Conservation (phyloP, 2,113 vertebrate species). For the Scomber colias region DNA sequence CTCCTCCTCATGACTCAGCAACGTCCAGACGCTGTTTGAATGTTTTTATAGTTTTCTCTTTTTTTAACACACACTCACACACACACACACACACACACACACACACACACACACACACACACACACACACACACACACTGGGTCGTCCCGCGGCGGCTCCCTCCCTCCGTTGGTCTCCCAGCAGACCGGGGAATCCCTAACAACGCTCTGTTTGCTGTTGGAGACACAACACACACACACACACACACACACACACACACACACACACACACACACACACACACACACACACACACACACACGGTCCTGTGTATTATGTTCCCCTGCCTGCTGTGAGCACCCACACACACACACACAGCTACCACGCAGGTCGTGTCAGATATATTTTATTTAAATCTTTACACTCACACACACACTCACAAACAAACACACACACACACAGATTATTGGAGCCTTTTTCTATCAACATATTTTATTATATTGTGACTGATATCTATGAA, state of each 20-base stretch:
- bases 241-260: not conserved
- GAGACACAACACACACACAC: conserved; percentile 15
- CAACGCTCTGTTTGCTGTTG: conserved; percentile 39
- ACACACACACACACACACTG: not conserved
- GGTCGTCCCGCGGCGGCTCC: not conserved
- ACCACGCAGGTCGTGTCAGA: too few relatives aligned
- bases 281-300: not conserved
- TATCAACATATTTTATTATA: too few relatives aligned
- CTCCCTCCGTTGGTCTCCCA: not conserved
- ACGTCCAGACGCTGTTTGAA: too few relatives aligned
- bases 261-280: not conserved
- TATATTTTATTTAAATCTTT: too few relatives aligned
- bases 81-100: not conserved
- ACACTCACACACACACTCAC: too few relatives aligned
- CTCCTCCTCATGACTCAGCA: too few relatives aligned
- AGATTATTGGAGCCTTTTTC: too few relatives aligned
- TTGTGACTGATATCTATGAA: too few relatives aligned
- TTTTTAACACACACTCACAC: not conserved
- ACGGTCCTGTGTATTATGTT: not conserved
- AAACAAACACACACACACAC: too few relatives aligned
- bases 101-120: not conserved
- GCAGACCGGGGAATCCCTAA: conserved; percentile 58
- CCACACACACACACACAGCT: too few relatives aligned
- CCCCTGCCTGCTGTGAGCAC: not conserved
- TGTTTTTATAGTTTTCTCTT: not conserved